Base-by-base conservation (phyloP, 2,888 invertebrate genomes). In the Sarcophaga caerulescens region DNA sequence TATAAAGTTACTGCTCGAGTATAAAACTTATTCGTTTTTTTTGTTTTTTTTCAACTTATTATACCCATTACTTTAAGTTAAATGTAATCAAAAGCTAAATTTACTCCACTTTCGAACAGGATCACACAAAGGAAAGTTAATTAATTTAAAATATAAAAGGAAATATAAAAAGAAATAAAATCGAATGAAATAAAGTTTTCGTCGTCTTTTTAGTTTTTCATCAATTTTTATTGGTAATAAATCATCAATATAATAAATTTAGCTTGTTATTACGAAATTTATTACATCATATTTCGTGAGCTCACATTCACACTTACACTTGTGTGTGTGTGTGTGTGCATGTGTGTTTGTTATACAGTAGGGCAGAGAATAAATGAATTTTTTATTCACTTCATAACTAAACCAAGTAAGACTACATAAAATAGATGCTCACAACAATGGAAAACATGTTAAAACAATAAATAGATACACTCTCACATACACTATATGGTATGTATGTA, bases 171-270 rank as follows among this genome's bases (percentile, higher is more conserved):
- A 66, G 35, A 35, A 14, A 52, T 52, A 52, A 52, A 52, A 52
- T 52, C 4, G 12, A 52, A 52, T 52, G 17, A 47, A 44, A 44
- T n/a, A 45, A 68, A 23, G 25, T 17, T 14, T 68, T 70, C 17
- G n/a, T 66, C 35, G 35, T 66, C 21, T 21, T 52, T 66, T n/a
- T 52, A 44, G 10, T 66, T 78, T 73, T 68, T 17, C 73, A 78
- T 83, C 77, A 77, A 78, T 73, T 78, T 52, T 83, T 78, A 73
- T 83, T 78, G 78, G 44, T 45, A 73, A 78, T 78, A 83, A 83
- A 83, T 83, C 73, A 83, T 73, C 68, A 73, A 78, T 73, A 68
- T 83, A 83, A 78, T 83, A 83, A 78, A 78, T 83, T 78, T 78
- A 68, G 77, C 73, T 77, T 77, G 71, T 77, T 77, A 83, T 73